A percentile compares a stretch with the other conserved stretches of the same genome.
Evolutionary conservation across 2,888 invertebrate genomes (phyloP).

Genomic region (Pyralis farinalis): DNA sequence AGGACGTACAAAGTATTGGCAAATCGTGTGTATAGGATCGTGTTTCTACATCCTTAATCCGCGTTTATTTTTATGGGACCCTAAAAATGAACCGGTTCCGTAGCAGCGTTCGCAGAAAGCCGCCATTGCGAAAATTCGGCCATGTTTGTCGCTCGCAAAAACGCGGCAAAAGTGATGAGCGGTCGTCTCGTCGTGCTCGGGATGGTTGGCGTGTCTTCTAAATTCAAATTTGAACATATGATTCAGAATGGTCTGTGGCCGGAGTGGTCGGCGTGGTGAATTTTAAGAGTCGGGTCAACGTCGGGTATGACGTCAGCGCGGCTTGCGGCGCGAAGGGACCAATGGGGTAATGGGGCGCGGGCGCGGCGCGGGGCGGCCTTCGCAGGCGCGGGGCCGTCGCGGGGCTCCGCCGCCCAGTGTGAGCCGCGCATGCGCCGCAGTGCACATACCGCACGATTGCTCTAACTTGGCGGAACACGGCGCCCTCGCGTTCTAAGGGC

Average conservation of each 20-base stretch:
- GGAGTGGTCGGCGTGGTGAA: constrained; percentile 9
- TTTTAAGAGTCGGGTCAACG: constrained; percentile 34
- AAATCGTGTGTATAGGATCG: constrained; percentile 48
- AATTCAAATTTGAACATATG: constrained; percentile 42
- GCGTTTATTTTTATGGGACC: constrained; percentile 20
- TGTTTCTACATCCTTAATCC: constrained; percentile 26
- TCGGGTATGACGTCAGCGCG: constrained; percentile 57
- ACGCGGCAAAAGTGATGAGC: constrained; percentile 54
- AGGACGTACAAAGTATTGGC: constrained; percentile 52
- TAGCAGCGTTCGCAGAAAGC: constrained; percentile 44
- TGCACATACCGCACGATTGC: constrained; percentile 55
- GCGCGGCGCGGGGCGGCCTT: constrained; percentile 35
- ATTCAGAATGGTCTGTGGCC: constrained; percentile 23
- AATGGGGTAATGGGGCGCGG: constrained; percentile 39
- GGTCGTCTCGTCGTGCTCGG: constrained; percentile 37
- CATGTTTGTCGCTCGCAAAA: constrained; percentile 66
- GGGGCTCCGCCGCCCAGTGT: constrained; percentile 61
- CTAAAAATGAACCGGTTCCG: constrained; percentile 53
- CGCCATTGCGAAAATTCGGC: constrained; percentile 68
- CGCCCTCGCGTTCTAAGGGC: constrained; percentile 25
- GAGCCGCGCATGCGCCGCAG: constrained; percentile 45
- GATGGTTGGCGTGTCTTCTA: constrained; percentile 31
- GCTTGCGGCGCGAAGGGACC: constrained; percentile 50
- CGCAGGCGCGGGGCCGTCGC: constrained; percentile 52
- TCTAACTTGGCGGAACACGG: constrained; percentile 61